Evolutionary conservation across 2,888 invertebrate genomes (phyloP).

Genomic region (Tanytarsus gracilentus): DNA sequence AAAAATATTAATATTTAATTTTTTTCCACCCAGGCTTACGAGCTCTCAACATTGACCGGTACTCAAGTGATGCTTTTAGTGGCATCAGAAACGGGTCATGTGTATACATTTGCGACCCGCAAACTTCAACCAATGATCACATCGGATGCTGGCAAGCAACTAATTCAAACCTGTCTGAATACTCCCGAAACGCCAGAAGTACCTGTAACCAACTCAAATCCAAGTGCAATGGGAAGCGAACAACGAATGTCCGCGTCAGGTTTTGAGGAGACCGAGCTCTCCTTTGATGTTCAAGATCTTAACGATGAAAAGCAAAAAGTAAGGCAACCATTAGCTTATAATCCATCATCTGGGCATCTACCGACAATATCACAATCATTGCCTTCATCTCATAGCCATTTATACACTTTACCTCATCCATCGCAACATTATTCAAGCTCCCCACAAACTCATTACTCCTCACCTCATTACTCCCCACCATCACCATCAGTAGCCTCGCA

Average conservation of each 20-base stretch:
- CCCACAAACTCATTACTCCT: constrained; percentile 11
- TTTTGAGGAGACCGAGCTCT: constrained; percentile 96
- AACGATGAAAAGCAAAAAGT: constrained; percentile 70
- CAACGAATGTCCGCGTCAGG: constrained; percentile 97
- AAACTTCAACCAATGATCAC: constrained; percentile 99
- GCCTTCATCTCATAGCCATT: constrained; percentile 22
- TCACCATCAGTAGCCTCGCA: constrained; percentile 15
- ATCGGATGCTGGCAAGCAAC: constrained; percentile 90
- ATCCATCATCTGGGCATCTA: constrained; percentile 16
- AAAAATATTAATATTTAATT: constrained; percentile 11
- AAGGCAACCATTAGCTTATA: constrained; percentile 84
- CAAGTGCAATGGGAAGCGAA: constrained; percentile 59
- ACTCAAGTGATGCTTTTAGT: constrained; percentile 99
- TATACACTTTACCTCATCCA: constrained; percentile 25
- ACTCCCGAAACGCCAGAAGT: constrained; percentile 82
- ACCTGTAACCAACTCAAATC: constrained; percentile 51
- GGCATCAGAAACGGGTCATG: constrained; percentile 98
- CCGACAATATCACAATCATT: constrained; percentile 9
- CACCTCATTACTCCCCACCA: constrained; percentile 24
- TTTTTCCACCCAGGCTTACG: constrained; percentile 78
- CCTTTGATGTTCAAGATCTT: constrained; percentile 82
- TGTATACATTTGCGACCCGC: constrained; percentile 98
- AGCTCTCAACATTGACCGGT: constrained; percentile 95
- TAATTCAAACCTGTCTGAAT: constrained; percentile 98
- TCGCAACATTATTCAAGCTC: constrained; percentile 21